phyloP scores from a whole-genome alignment of 2,888 invertebrate species.

The Phytoseiulus persimilis region DNA sequence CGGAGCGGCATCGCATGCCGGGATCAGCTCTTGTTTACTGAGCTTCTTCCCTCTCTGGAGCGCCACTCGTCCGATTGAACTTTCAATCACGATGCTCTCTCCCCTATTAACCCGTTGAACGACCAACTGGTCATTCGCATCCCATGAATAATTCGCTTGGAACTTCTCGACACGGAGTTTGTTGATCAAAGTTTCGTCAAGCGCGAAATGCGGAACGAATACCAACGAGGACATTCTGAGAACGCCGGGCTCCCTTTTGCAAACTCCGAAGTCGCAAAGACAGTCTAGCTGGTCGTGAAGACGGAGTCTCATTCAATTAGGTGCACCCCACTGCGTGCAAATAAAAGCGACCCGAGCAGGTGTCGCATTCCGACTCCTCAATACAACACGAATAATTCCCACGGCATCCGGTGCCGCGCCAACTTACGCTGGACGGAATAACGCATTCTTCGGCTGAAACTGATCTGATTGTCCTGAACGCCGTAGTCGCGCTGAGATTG shows the following conservation, averaged over 20 bases:
- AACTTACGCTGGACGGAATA: not conserved
- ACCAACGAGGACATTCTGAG: not conserved
- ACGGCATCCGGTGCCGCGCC: not conserved
- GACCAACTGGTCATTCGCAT: not conserved
- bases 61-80: not conserved
- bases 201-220: not conserved
- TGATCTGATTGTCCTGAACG: not conserved
- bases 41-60: too few relatives aligned
- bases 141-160: not conserved
- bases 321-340: not conserved
- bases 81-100: not conserved
- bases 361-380: not conserved
- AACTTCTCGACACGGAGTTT: not conserved
- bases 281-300: not conserved
- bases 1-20: too few relatives aligned
- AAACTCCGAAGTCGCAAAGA: not conserved
- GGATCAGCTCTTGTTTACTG: too few relatives aligned
- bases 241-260: not conserved
- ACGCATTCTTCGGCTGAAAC: not conserved
- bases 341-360: not conserved
- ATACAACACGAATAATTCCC: not conserved
- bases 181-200: not conserved
- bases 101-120: not conserved
- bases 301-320: not conserved
- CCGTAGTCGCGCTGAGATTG: too few relatives aligned